Base-by-base conservation (phyloP, 2,797 vertebrate genomes). In the Brachymystax lenok region DNA sequence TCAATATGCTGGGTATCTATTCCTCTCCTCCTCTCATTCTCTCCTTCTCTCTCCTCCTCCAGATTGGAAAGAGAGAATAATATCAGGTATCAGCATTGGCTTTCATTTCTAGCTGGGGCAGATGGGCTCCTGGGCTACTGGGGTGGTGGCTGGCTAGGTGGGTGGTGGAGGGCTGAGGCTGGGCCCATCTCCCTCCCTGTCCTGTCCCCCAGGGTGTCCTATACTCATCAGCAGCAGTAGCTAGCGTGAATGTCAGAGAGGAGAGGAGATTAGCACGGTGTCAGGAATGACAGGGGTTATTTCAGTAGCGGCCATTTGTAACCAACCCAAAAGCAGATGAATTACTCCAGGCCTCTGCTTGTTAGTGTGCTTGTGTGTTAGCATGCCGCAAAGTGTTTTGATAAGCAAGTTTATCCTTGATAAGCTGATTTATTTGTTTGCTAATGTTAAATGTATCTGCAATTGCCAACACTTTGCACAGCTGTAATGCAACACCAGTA, bases 211-310 rank as follows among this genome's bases (percentile, higher is more conserved):
- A 17, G 3, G 24, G 67, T 79, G 82, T 85, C 85, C 73, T 83
- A 77, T 75, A 86, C 92, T 86, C 79, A 83, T 27, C 56, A 12
- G 33, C 77, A 77, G 80, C 68, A 66, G 69, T 63, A 63, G 59
- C n/a, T 63, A 83, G 76, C 67, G 30, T 86, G 83, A 88, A 87
- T 89, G 83, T 90, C 85, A 84, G 80, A 50, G 78, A 87, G 81
- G 78, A 83, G 83, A 88, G 81, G 78, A 83, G 84, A 88, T 90
- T 85, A 90, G 83, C 81, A 73, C 74, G 17, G 80, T 79, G 84
- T 86, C 83, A 75, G 59, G 72, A 76, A 83, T 82, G 82, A 84
- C 63, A 61, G 80, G 85, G 85, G 88, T 90, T 89, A 90, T 89
- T 87, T 77, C 75, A 76, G 70, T 80, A 87, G 79, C 88, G 61